Base-by-base conservation (phyloP, 2,888 invertebrate genomes). In the Caenorhabditis angaria region DNA sequence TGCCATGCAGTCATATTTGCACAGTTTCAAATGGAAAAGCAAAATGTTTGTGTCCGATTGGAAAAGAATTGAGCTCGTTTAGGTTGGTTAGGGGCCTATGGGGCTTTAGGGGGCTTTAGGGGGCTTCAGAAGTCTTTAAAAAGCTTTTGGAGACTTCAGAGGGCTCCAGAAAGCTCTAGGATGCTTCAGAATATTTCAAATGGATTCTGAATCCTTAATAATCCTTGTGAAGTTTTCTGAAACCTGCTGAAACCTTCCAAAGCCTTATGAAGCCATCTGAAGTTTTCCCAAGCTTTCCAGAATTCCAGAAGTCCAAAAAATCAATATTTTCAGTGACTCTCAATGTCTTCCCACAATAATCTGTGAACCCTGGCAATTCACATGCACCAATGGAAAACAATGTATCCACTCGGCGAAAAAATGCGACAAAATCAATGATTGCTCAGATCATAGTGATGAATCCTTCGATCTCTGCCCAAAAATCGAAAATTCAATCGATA, bases 401-500 rank as follows among this genome's bases (percentile, higher is more conserved):
- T 63, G 63, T 27, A 56, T 63, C 35, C 63, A 63, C 35, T 48
- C 63, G 2, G 47, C 25, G 8, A 63, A 56, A 56, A 55, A 56
- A 47, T 63, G 63, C 41, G 63, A 63, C 24, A 25, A 57, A 5
- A 48, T 63, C 14, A 41, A 48, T 57, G 50, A 63, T 56, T 63
- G 63, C 55, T 10, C 8, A 35, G 63, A 63, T 56, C 50, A 41
- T 35, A 63, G 63, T 27, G 63, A 63, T 24, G 63, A 63, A 35
- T 32, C 63, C 1, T 27, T 24, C 6, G 18, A 12, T 22, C 5
- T 54, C 20, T 56, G 56, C 14, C 3, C 6, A 18, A n/a, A n/a
- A n/a, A n/a, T n/a, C n/a, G 24, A 10, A 2, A 58, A 8, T n/a
- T 14, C 18, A n/a, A 22, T 10, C 5, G 27, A 57, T 4, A 1